Evolutionary conservation across 2,797 vertebrate species (phyloP).

Genomic region (Psittacula derbiana): DNA sequence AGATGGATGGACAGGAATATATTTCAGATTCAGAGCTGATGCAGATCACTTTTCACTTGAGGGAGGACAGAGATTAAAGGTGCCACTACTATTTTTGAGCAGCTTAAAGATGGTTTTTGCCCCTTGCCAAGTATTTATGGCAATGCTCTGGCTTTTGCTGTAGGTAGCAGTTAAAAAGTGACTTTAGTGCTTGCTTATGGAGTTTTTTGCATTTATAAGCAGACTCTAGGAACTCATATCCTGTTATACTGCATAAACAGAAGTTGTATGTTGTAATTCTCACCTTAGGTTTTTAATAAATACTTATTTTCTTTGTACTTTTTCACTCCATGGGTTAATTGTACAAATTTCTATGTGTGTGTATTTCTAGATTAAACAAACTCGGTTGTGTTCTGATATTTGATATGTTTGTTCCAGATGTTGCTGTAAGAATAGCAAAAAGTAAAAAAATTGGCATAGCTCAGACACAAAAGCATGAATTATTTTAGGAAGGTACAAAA

Average conservation of each 20-base stretch:
- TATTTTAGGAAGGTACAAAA: not conserved
- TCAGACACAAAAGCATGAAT: not conserved
- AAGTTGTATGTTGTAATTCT: not conserved
- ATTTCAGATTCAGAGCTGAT: not conserved
- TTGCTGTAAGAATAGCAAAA: not conserved
- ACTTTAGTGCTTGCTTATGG: not conserved
- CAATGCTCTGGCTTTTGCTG: not conserved
- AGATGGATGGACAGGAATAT: not conserved
- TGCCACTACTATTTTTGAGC: not conserved
- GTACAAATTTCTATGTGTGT: not conserved
- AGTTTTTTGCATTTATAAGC: not conserved
- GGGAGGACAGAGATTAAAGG: not conserved
- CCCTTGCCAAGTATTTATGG: not conserved
- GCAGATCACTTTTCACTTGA: not conserved
- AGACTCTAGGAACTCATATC: not conserved
- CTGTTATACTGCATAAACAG: not conserved
- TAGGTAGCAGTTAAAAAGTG: not conserved
- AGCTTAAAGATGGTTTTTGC: not conserved
- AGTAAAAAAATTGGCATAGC: not conserved
- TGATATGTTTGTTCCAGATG: not conserved
- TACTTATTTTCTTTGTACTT: not conserved
- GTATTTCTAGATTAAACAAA: not conserved
- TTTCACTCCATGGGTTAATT: not conserved
- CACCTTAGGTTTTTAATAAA: not conserved
- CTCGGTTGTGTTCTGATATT: not conserved